Evolutionary conservation across 2,797 vertebrate species (phyloP).

Genomic region (Hydrophis major): DNA sequence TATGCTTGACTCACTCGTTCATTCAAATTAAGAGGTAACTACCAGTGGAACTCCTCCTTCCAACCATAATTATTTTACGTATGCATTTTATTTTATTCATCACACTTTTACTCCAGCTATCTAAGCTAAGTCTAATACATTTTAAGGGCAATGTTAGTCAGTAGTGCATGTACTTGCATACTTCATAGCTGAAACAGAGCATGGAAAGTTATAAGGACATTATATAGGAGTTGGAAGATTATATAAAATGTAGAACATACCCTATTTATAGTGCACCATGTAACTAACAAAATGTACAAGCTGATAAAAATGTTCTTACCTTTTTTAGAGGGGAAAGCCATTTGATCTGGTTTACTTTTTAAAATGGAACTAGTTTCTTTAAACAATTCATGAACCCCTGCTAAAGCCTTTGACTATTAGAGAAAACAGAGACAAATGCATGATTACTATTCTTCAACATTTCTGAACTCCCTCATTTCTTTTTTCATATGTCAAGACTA

Average conservation of each 20-base stretch:
- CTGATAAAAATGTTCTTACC: neutral
- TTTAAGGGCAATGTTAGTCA: neutral
- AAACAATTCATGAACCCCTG: conserved; percentile 26
- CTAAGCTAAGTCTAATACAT: neutral
- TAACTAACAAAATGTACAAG: neutral
- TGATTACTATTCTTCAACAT: neutral
- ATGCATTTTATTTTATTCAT: neutral
- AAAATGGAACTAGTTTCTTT: conserved; percentile 18
- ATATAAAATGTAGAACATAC: neutral
- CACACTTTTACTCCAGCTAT: neutral
- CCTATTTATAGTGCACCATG: neutral
- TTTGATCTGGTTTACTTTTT: conserved; percentile 25
- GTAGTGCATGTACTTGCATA: neutral
- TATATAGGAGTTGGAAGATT: neutral
- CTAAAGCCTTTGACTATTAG: conserved; percentile 26
- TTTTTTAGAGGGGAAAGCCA: neutral
- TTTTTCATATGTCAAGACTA: neutral
- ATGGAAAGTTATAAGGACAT: neutral
- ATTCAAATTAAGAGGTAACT: neutral
- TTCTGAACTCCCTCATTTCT: neutral
- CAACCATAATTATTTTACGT: neutral
- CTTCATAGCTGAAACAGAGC: neutral
- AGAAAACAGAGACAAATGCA: neutral
- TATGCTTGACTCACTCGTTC: neutral
- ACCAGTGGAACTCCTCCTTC: neutral